phyloP scores from a whole-genome alignment of 2,888 invertebrate species.

The Lymantria monacha region DNA sequence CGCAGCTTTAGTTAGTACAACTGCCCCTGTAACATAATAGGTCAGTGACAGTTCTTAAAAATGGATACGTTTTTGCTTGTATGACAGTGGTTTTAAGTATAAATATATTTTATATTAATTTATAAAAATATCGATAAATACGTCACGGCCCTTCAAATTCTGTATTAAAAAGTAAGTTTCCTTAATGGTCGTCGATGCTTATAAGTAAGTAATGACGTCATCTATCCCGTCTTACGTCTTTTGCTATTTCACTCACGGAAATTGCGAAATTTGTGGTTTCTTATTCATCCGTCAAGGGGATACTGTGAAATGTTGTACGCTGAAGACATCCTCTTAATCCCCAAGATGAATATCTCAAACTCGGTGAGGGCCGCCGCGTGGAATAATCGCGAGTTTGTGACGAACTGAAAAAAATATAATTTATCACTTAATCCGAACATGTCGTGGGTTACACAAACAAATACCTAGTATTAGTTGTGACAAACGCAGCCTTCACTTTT shows the following conservation, averaged over 20 bases:
- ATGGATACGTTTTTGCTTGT: too few relatives aligned
- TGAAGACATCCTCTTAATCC: slow-evolving; percentile 73
- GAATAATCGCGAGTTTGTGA: slow-evolving; percentile 73
- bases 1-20: too few relatives aligned
- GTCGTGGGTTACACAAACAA: slow-evolving; percentile 61
- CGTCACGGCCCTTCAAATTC: too few relatives aligned
- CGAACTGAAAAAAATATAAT: slow-evolving; percentile 72
- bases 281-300: slow-evolving; percentile 75
- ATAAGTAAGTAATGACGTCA: not conserved
- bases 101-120: too few relatives aligned
- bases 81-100: too few relatives aligned
- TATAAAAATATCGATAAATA: too few relatives aligned
- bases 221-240: slow-evolving; percentile 43
- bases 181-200: not conserved
- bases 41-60: too few relatives aligned
- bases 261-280: slow-evolving; percentile 70
- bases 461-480: slow-evolving; percentile 67
- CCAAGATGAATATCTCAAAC: slow-evolving; percentile 78
- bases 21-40: too few relatives aligned
- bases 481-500: slow-evolving; percentile 44
- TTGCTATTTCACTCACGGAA: slow-evolving; percentile 64
- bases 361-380: slow-evolving; percentile 58
- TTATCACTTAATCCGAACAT: slow-evolving; percentile 72
- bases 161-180: too few relatives aligned
- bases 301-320: slow-evolving; percentile 71